Conservation (phyloP, 2,113 vertebrate species). For the Neogobius melanostomus region DNA sequence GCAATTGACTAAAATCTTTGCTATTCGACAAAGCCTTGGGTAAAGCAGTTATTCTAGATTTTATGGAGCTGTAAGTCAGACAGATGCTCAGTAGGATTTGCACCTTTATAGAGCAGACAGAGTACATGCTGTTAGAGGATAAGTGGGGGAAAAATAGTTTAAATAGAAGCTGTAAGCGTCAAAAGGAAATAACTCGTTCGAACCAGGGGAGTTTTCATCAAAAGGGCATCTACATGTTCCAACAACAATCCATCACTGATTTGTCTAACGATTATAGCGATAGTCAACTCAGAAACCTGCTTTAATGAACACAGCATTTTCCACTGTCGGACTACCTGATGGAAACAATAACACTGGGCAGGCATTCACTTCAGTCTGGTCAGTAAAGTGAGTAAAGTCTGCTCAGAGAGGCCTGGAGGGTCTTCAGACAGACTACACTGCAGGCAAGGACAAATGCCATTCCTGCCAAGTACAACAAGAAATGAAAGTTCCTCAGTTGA, state of each 20-base stretch:
- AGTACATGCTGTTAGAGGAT: not conserved
- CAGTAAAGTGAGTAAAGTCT: constrained; percentile 8
- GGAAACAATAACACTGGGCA: constrained; percentile 55
- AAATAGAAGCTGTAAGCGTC: not conserved
- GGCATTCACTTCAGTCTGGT: constrained; percentile 37
- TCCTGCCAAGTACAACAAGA: too few species aligned
- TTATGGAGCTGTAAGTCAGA: not conserved
- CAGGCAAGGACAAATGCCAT: too few species aligned
- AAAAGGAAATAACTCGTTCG: not conserved
- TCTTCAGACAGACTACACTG: constrained; percentile 11
- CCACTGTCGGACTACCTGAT: constrained; percentile 20
- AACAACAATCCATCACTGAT: constrained; percentile 20
- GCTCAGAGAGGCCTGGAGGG: constrained; percentile 26
- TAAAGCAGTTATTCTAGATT: not conserved
- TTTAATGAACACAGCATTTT: constrained; percentile 52
- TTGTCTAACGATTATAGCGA: constrained; percentile 7
- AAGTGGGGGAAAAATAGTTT: too few species aligned
- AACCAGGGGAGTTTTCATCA: not conserved
- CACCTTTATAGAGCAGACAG: not conserved
- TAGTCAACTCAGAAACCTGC: constrained; percentile 13
- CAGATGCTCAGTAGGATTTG: not conserved
- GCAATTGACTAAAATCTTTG: not conserved
- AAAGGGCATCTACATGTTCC: not conserved
- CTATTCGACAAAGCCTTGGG: not conserved
- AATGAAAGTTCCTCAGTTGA: too few species aligned